Conservation (phyloP, 1,140 invertebrate species). For the Drosophila santomea region DNA sequence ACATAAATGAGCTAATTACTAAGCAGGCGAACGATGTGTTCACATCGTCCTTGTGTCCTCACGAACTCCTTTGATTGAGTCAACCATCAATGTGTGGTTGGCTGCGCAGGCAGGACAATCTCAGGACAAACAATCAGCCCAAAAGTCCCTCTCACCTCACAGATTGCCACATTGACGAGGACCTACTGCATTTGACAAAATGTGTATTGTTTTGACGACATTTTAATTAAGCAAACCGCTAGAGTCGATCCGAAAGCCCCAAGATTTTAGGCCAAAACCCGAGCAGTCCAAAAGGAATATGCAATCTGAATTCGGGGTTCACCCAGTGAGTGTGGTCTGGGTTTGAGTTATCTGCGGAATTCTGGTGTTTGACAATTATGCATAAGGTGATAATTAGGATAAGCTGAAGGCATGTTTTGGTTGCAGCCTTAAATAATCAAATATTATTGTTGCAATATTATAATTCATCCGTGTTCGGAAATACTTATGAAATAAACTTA, state of each 20-base stretch:
- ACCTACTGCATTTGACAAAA: conserved; percentile 59
- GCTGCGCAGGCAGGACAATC: conserved; percentile 12
- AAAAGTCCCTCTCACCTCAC: not conserved
- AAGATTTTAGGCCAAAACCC: conserved; percentile 9
- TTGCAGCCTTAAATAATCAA: not conserved
- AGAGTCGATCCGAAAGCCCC: conserved; percentile 11
- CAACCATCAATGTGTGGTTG: conserved; percentile 60
- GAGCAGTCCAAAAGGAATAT: conserved; percentile 18
- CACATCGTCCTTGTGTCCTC: conserved; percentile 7
- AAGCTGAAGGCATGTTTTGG: not conserved
- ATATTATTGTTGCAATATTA: not conserved
- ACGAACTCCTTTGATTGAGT: conserved; percentile 55
- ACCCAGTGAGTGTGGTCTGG: conserved; percentile 7
- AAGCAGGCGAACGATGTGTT: conserved; percentile 9
- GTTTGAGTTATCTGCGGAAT: conserved; percentile 6
- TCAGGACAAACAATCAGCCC: conserved; percentile 33
- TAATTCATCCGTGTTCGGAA: not conserved
- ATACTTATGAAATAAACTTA: too few relatives aligned
- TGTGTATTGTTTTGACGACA: conserved; percentile 66
- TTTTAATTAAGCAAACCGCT: conserved; percentile 72
- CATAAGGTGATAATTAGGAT: not conserved
- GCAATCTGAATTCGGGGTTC: conserved; percentile 35
- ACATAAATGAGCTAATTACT: conserved; percentile 79
- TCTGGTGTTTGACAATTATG: conserved; percentile 10
- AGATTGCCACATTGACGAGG: conserved; percentile 19